A percentile compares a stretch with the other conserved stretches of the same genome.
phyloP scores from a whole-genome alignment of 2,113 vertebrate species.

The Muntiacus reevesi region DNA sequence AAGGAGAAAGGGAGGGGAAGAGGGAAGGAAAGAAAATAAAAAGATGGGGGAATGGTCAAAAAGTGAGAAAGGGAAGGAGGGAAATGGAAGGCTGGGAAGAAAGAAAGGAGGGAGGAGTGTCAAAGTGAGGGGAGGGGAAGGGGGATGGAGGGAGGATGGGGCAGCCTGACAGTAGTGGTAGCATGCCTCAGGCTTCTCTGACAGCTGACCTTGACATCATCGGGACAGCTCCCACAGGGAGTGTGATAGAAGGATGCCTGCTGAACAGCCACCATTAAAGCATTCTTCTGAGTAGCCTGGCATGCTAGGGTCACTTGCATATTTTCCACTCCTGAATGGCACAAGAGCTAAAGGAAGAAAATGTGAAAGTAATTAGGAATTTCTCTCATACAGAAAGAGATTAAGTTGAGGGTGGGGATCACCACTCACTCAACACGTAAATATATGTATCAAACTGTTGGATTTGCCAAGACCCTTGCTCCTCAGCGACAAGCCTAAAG shows the following conservation, averaged over 20 bases:
- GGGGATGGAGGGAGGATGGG: no score
- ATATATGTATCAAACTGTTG: neutral
- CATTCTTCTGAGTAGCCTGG: conserved; percentile 85
- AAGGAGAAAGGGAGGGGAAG: neutral
- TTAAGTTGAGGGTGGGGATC: neutral
- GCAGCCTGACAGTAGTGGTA: neutral
- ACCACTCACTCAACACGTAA: neutral
- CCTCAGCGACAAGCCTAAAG: neutral
- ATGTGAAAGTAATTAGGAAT: neutral
- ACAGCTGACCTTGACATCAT: conserved; percentile 59
- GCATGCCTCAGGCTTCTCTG: neutral
- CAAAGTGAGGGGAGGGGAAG: no score
- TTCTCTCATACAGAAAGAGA: neutral
- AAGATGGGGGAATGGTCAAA: neutral
- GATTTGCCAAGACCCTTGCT: neutral
- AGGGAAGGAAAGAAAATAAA: neutral
- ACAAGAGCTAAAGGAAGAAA: conserved; percentile 79
- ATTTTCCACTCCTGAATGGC: conserved; percentile 79
- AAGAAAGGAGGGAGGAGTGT: neutral
- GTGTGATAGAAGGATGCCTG: conserved; percentile 76
- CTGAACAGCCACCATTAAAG: conserved; percentile 81
- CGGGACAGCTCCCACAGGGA: neutral
- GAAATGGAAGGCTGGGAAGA: no score
- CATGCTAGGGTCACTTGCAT: conserved; percentile 82
- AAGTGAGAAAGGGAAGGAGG: no score